Conservation (phyloP, 2,888 invertebrate species). For the Calameuta idolon region DNA sequence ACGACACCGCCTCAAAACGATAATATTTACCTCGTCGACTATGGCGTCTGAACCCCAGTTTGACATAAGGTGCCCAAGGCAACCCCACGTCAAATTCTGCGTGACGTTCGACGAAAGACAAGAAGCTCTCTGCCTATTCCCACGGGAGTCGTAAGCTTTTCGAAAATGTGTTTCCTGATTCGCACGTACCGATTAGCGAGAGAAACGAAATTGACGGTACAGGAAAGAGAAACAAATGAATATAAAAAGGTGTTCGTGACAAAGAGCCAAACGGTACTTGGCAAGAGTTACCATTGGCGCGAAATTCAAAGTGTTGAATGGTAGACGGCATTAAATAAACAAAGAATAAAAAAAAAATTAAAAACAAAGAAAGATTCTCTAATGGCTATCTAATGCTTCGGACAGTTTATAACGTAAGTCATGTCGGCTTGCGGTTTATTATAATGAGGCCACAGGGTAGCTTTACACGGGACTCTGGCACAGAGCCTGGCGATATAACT, state of each 20-base stretch:
- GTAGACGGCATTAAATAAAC: not conserved
- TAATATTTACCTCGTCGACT: not conserved
- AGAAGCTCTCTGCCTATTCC: not conserved
- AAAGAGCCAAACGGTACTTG: not conserved
- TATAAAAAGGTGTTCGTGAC: not conserved
- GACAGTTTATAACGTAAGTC: constrained; percentile 40
- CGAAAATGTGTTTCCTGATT: not conserved
- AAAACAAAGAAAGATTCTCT: constrained; percentile 16
- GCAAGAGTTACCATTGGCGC: not conserved
- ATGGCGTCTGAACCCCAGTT: not conserved
- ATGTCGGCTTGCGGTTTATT: constrained; percentile 45
- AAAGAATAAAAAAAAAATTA: not conserved
- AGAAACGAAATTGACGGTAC: not conserved
- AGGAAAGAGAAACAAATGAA: not conserved
- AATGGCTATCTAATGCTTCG: constrained; percentile 33
- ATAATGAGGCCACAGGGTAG: constrained; percentile 45
- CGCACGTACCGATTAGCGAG: not conserved
- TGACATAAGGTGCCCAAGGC: not conserved
- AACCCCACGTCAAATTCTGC: not conserved
- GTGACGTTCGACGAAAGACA: not conserved
- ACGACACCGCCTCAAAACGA: not conserved
- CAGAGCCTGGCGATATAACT: constrained; percentile 45
- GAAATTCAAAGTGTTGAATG: not conserved
- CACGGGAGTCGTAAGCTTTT: not conserved
- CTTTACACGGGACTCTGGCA: constrained; percentile 54